Evolutionary conservation across 2,888 invertebrate species (phyloP), one percentile per base, ranked within the genome.

Genomic region (Agriopis marginaria): DNA sequence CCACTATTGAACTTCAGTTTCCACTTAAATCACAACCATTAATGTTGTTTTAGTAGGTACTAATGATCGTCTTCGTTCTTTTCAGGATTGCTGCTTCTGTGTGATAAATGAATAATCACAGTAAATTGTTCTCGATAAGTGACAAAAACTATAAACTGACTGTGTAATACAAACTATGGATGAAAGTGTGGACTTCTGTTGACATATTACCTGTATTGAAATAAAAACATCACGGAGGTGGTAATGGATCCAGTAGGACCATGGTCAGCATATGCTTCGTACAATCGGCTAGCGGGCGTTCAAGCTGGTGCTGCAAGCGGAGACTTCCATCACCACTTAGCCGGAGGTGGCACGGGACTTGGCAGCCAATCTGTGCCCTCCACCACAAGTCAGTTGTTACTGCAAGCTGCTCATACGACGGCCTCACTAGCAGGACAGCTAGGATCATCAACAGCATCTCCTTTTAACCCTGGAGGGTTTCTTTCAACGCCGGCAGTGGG

Each of bases 161-260:
- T 85, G 89, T 90, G 87, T 86, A 81, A 79, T 84, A 82, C 88
- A 90, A 93, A 93, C 87, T 93, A 94, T 93, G 93, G 93, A 93
- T 93, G 90, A 93, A 88, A 93, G 91, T 92, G 93, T 92, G 93
- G 92, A 93, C 90, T 88, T 88, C 86, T 88, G 89, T 89, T 93
- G 91, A 93, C 88, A 91, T 84, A 89, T 86, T 91, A 87, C 84
- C 87, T 91, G 89, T 85, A 90, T 89, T 91, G 85, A 89, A 83
- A 87, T 81, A 82, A 84, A 83, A 83, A 88, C 86, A 91, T 85
- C 88, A 92, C 93, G 90, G 88, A 93, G 93, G 89, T 93, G 95
- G 95, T 94, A 94, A 98, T 98, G 97, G 98, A 98, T 96, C 97
- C 97, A 89, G 97, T 97, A 91, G 97, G 97, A 95, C 97, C 97